Conservation (phyloP, 2,113 vertebrate species). For the Catharus minimus region DNA sequence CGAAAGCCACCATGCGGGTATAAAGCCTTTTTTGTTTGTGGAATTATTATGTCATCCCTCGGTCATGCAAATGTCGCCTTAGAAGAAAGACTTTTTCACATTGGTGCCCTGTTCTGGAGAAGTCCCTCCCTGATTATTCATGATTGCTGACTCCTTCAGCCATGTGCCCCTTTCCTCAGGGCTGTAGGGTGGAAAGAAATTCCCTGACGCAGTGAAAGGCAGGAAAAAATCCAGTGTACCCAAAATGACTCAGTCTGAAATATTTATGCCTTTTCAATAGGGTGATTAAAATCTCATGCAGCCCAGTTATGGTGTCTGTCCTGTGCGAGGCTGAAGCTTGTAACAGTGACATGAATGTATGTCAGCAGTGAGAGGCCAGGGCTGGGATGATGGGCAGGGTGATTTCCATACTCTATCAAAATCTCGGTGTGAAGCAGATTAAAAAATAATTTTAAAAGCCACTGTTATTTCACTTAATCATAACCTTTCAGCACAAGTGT, state of each 20-base stretch:
- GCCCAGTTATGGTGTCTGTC: not conserved
- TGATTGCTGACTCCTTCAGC: not conserved
- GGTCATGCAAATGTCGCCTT: conserved; percentile 33
- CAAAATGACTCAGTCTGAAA: not conserved
- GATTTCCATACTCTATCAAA: not conserved
- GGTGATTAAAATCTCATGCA: not conserved
- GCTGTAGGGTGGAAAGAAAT: conserved; percentile 15
- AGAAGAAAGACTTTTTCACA: conserved; percentile 62
- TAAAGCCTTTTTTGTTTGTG: conserved; percentile 56
- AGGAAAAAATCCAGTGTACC: not conserved
- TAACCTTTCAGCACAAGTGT: not conserved
- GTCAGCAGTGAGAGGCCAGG: not conserved
- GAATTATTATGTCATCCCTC: conserved; percentile 51
- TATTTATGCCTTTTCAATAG: not conserved
- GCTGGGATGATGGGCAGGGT: not conserved
- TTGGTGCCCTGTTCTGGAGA: conserved; percentile 46
- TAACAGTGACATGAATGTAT: not conserved
- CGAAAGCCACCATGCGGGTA: not conserved
- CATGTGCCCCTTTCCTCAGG: not conserved
- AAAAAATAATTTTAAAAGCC: not conserved
- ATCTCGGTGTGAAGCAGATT: not conserved
- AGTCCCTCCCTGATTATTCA: conserved; percentile 46
- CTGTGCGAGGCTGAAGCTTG: not conserved
- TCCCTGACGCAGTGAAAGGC: not conserved
- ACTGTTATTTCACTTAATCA: not conserved